Conservation (phyloP, 2,797 vertebrate species). For the Sebastes nivosus region DNA sequence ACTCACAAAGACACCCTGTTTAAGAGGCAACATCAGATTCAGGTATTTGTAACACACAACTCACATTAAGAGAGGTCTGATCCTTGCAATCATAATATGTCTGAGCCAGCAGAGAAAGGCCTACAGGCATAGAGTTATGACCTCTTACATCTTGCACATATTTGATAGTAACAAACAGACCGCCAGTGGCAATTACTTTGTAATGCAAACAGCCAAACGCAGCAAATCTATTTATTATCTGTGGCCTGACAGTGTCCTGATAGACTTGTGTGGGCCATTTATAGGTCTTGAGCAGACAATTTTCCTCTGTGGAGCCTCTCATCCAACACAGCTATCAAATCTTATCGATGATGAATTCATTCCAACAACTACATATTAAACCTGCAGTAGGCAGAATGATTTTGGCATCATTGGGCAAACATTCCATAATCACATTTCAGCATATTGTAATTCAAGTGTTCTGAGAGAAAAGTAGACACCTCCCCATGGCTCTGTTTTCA, state of each 20-base stretch:
- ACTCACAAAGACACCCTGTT: conserved; percentile 6
- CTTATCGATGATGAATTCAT: conserved; percentile 8
- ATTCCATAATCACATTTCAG: too few species aligned
- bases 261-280: conserved; percentile 24
- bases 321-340: neutral
- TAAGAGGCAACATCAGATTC: conserved; percentile 13
- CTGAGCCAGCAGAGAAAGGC: conserved; percentile 50
- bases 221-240: conserved; percentile 5
- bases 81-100: conserved; percentile 41
- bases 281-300: conserved; percentile 2
- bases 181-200: conserved; percentile 9
- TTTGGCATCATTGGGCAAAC: too few species aligned
- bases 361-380: neutral
- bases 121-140: conserved; percentile 37
- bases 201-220: conserved; percentile 31
- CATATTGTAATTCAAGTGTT: too few species aligned
- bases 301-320: conserved; percentile 23
- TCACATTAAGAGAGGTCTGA: conserved; percentile 30
- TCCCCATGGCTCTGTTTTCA: too few species aligned
- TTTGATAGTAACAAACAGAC: neutral
- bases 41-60: conserved; percentile 32
- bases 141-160: neutral
- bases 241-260: conserved; percentile 12
- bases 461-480: too few species aligned
- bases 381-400: too few species aligned